A percentile compares a stretch with the other conserved stretches of the same genome.
Conservation (phyloP, 2,113 vertebrate species). For the Bagarius yarrelli region DNA sequence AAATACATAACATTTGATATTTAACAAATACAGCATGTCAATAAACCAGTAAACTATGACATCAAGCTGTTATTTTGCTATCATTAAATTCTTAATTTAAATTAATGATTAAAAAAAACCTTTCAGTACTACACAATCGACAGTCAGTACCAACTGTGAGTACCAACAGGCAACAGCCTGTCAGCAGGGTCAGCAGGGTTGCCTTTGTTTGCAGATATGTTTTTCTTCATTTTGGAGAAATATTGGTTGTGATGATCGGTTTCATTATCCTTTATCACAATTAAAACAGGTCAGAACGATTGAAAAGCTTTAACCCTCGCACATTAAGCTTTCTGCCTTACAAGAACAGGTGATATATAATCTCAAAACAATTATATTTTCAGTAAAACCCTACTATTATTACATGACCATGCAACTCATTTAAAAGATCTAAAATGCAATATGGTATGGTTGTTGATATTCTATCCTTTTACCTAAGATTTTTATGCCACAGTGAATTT, state of each 20-base stretch:
- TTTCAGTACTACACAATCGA: constrained; percentile 14
- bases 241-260: constrained; percentile 33
- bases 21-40: background rate
- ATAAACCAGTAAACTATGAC: background rate
- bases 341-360: background rate
- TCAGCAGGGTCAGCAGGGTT: constrained; percentile 2
- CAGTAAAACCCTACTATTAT: background rate
- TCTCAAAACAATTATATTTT: constrained; percentile 15
- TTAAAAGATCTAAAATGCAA: background rate
- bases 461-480: constrained; percentile 1
- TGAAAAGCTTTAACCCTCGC: constrained; percentile 23
- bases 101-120: constrained; percentile 11
- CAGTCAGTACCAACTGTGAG: constrained; percentile 6
- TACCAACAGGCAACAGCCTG: background rate
- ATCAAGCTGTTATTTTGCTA: background rate
- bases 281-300: constrained; percentile 22
- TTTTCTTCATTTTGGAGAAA: constrained; percentile 27
- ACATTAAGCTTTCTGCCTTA: background rate
- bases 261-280: background rate
- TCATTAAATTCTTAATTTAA: background rate
- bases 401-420: background rate
- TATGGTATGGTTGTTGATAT: constrained; percentile 3
- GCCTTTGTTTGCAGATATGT: constrained; percentile 36
- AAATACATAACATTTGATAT: background rate
- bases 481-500: constrained; percentile 20